These are phyloP conservation scores for Lithophane socia DNA, from an alignment of 2,888 invertebrate genomes.

Conservation along the genomic window DNA sequence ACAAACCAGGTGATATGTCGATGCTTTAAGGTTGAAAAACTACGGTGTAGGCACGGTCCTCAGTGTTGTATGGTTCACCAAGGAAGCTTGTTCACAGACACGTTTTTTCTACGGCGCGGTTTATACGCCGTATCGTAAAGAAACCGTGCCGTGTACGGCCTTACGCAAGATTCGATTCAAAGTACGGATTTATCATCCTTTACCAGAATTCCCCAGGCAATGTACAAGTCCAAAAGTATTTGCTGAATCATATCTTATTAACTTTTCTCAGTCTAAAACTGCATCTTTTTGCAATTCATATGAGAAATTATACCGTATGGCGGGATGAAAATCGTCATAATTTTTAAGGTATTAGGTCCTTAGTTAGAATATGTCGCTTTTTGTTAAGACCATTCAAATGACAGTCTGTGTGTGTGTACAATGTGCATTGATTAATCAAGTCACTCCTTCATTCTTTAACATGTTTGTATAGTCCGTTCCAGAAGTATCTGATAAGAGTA, in stretches of 20 bases:
- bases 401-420: neutral
- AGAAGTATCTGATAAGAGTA: neutral
- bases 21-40: neutral
- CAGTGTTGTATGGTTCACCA: too few species aligned
- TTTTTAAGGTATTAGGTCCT: neutral
- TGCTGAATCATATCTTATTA: neutral
- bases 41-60: too few species aligned
- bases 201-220: neutral
- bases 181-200: neutral
- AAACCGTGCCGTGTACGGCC: too few species aligned
- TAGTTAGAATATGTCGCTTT: neutral
- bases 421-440: neutral
- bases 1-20: slow-evolving; percentile 10
- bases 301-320: neutral
- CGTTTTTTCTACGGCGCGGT: too few species aligned
- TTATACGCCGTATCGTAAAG: too few species aligned
- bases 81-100: too few species aligned
- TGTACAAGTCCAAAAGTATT: neutral
- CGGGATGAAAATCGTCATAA: neutral
- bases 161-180: neutral
- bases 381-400: slow-evolving; percentile 18
- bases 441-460: neutral
- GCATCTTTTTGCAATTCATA: too few species aligned
- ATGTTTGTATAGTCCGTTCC: neutral
- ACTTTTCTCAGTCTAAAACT: neutral